Conservation (phyloP, 2,113 vertebrate genomes). For the Suncus etruscus region DNA sequence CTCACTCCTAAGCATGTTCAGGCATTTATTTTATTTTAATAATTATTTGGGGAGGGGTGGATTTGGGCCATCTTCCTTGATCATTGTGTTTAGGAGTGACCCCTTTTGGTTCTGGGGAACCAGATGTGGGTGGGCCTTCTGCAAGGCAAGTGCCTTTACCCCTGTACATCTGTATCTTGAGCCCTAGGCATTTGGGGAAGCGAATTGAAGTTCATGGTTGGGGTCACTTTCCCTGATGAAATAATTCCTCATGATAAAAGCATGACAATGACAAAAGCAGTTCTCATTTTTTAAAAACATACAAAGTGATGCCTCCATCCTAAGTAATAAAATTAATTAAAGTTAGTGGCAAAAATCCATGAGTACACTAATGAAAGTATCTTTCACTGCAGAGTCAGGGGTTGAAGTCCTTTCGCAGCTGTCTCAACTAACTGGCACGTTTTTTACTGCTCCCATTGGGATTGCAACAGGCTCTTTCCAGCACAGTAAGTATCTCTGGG, state of each 20-base stretch:
- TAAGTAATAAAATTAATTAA: background rate
- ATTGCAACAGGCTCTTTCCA: slow-evolving; percentile 91
- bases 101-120: no score
- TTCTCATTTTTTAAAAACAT: slow-evolving; percentile 35
- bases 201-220: background rate
- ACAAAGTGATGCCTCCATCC: background rate
- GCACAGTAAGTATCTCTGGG: slow-evolving; percentile 87
- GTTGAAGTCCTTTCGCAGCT: slow-evolving; percentile 87
- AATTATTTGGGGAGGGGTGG: background rate
- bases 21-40: background rate
- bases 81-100: no score
- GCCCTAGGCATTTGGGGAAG: background rate
- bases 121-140: no score
- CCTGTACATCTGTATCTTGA: no score
- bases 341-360: background rate
- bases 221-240: background rate
- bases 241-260: background rate
- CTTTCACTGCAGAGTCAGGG: slow-evolving; percentile 86
- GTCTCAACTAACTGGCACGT: slow-evolving; percentile 88
- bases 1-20: background rate
- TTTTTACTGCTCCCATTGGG: slow-evolving; percentile 87
- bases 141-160: no score
- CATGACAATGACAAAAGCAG: background rate
- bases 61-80: no score
- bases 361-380: slow-evolving; percentile 51